These are phyloP conservation scores for Nomada fabriciana DNA, from an alignment of 2,888 invertebrate species.

Conservation along the genomic window DNA sequence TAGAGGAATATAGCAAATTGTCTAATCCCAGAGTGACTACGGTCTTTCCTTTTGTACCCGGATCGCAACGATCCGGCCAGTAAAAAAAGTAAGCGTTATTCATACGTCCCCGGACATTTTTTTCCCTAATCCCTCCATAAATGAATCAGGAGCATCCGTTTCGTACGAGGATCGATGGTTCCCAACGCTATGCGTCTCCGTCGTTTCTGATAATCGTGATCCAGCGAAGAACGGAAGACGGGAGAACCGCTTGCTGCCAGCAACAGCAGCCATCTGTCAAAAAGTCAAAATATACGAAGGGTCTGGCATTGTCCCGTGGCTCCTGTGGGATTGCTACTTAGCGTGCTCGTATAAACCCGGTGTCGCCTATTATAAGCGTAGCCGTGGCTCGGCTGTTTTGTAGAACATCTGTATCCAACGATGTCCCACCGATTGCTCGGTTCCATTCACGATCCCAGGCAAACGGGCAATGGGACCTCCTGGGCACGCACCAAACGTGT, in stretches of 20 bases:
- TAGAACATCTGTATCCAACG: conserved; percentile 82
- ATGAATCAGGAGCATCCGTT: conserved; percentile 52
- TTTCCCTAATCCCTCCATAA: conserved; percentile 56
- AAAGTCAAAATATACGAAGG: conserved; percentile 84
- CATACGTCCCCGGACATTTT: conserved; percentile 8
- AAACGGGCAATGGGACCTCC: conserved; percentile 39
- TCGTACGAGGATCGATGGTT: conserved; percentile 35
- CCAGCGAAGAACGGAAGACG: conserved; percentile 29
- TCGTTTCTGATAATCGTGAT: neutral
- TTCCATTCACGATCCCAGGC: conserved; percentile 11
- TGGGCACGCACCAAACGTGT: conserved; percentile 30
- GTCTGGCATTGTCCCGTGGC: conserved; percentile 79
- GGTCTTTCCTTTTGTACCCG: neutral
- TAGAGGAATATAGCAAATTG: conserved; percentile 22
- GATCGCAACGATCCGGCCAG: conserved; percentile 9
- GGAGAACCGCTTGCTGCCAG: conserved; percentile 60
- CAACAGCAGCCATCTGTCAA: conserved; percentile 82
- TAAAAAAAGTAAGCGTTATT: conserved; percentile 46
- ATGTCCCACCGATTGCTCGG: conserved; percentile 67
- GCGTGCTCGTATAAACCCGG: conserved; percentile 79
- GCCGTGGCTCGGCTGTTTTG: conserved; percentile 78
- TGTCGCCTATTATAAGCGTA: conserved; percentile 78
- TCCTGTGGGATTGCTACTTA: conserved; percentile 84
- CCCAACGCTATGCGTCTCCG: conserved; percentile 15
- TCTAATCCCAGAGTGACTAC: conserved; percentile 34